A percentile compares a stretch with the other conserved stretches of the same genome.
Conservation (phyloP, 2,888 invertebrate species). For the Protophormia terraenovae region DNA sequence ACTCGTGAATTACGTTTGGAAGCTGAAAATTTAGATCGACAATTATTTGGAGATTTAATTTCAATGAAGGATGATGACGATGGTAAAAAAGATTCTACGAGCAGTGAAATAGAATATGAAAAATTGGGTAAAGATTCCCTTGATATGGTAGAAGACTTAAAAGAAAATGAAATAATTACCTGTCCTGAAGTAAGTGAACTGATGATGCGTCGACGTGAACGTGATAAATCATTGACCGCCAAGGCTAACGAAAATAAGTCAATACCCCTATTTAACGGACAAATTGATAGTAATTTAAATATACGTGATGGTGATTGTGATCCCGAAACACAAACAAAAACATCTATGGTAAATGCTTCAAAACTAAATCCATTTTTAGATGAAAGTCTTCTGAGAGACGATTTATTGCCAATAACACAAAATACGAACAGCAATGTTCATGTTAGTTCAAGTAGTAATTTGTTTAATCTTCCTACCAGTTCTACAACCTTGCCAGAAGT, state of each 20-base stretch:
- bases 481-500: conserved; percentile 75
- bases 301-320: background rate
- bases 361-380: conserved; percentile 77
- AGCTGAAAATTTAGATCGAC: conserved; percentile 91
- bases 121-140: conserved; percentile 80
- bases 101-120: conserved; percentile 78
- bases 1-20: conserved; percentile 91
- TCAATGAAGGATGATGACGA: conserved; percentile 58
- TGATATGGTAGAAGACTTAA: conserved; percentile 78
- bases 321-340: background rate
- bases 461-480: conserved; percentile 71
- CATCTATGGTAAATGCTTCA: background rate
- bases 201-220: conserved; percentile 75
- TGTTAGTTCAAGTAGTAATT: background rate
- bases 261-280: background rate
- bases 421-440: background rate
- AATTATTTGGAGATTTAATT: conserved; percentile 86
- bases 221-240: conserved; percentile 67
- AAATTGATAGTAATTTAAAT: conserved; percentile 48
- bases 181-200: conserved; percentile 78
- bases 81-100: conserved; percentile 58
- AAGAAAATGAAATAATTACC: conserved; percentile 78
- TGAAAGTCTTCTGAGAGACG: conserved; percentile 64
- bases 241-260: conserved; percentile 54
- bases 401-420: conserved; percentile 39